phyloP scores from a whole-genome alignment of 92 coral and sea anemone genomes.

The Porites evermanni region DNA sequence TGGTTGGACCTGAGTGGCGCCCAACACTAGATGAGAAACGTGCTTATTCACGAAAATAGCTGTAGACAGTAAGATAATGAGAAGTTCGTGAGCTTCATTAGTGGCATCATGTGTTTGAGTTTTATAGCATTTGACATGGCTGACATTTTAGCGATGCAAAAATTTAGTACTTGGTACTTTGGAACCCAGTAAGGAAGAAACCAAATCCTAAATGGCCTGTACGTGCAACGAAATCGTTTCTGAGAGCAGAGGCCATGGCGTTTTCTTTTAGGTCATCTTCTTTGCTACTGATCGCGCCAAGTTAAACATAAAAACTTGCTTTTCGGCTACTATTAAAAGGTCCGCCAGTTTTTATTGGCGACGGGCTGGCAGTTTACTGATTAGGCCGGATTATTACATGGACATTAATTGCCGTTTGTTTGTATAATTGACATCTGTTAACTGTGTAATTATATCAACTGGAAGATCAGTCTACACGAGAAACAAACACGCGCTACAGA shows the following conservation, averaged over 20 bases:
- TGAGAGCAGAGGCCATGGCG: not conserved
- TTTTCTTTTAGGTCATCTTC: too few species aligned
- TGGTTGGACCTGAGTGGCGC: slow-evolving; percentile 39
- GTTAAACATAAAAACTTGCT: not conserved
- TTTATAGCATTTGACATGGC: not conserved
- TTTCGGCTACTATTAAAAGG: not conserved
- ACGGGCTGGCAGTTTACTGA: slow-evolving; percentile 35
- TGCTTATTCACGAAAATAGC: not conserved
- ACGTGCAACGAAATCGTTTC: not conserved
- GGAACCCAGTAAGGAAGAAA: too few species aligned
- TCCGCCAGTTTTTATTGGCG: slow-evolving; percentile 33
- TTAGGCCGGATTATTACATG: slow-evolving; percentile 42
- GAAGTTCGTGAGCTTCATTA: not conserved
- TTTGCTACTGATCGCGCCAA: slow-evolving; percentile 13
- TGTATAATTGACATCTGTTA: slow-evolving; percentile 41
- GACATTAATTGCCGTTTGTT: slow-evolving; percentile 49
- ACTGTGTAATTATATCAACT: slow-evolving; percentile 16
- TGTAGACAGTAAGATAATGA: not conserved
- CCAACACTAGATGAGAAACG: slow-evolving; percentile 8
- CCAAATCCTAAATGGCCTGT: not conserved
- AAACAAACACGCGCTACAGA: slow-evolving; percentile 20
- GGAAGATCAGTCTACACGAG: slow-evolving; percentile 11
- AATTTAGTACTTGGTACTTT: too few species aligned
- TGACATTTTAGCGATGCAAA: not conserved
- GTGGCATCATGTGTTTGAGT: not conserved